phyloP scores from a whole-genome alignment of 2,113 vertebrate genomes.

The Maccullochella peelii region DNA sequence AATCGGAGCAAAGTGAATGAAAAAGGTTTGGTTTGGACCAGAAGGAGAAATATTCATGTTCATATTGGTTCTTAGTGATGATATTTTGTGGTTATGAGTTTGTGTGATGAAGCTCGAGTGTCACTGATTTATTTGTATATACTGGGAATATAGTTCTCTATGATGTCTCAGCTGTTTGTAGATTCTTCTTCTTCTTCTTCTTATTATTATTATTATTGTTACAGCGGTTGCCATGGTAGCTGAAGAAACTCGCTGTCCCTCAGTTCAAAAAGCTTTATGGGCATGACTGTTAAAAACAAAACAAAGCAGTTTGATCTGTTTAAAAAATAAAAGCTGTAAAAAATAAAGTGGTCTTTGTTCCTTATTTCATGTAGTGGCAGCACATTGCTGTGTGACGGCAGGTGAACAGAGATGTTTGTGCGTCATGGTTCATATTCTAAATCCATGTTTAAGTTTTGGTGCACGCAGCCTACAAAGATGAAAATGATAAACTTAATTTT shows the following conservation, averaged over 20 bases:
- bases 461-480: no score
- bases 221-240: constrained; percentile 45
- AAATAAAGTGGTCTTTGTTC: neutral
- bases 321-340: constrained; percentile 31
- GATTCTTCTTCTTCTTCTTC: constrained; percentile 30
- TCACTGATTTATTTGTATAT: constrained; percentile 65
- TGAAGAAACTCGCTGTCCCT: constrained; percentile 28
- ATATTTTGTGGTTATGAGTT: constrained; percentile 42
- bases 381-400: no score
- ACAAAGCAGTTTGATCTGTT: constrained; percentile 35
- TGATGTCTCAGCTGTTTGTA: constrained; percentile 25
- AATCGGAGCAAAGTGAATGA: neutral
- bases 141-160: constrained; percentile 31
- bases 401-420: no score
- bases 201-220: neutral
- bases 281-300: constrained; percentile 64
- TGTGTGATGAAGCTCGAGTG: constrained; percentile 15
- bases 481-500: no score
- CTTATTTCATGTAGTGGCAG: neutral
- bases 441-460: no score
- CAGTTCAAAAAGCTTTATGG: constrained; percentile 56
- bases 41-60: constrained; percentile 21
- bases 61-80: neutral
- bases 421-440: no score
- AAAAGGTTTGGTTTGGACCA: constrained; percentile 24